Percentiles rank a stretch among this genome's conserved stretches.
Evolutionary conservation across 2,113 vertebrate genomes (phyloP).

Genomic region (Microcebus griseorufus): DNA sequence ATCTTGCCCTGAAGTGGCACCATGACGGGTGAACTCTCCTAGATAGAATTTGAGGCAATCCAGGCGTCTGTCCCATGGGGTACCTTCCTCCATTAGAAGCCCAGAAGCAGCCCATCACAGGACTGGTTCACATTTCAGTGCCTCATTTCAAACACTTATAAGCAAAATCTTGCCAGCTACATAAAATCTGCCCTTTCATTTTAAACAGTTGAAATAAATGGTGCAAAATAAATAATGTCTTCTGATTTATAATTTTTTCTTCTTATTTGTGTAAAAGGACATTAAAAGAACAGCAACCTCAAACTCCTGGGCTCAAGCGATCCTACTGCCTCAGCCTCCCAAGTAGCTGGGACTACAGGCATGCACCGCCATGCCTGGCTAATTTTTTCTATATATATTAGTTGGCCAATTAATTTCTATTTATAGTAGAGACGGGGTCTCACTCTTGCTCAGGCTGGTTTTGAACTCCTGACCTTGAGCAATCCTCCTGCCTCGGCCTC

Average conservation of each 20-base stretch:
- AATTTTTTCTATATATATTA: too few relatives aligned
- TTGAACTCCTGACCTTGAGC: too few relatives aligned
- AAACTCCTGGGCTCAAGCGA: too few relatives aligned
- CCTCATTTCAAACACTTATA: conserved; percentile 1
- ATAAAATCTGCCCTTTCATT: background rate
- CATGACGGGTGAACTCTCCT: background rate
- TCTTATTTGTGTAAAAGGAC: background rate
- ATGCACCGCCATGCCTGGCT: too few relatives aligned
- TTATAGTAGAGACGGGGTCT: too few relatives aligned
- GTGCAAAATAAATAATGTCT: conserved; percentile 11
- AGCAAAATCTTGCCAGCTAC: conserved; percentile 9
- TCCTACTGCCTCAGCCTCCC: too few relatives aligned
- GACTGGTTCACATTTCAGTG: background rate
- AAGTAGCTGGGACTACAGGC: too few relatives aligned
- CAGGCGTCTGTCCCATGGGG: background rate
- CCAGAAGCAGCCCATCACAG: background rate
- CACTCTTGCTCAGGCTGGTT: too few relatives aligned
- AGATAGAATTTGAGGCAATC: background rate
- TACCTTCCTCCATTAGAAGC: background rate
- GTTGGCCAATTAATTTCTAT: too few relatives aligned
- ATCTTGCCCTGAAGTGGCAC: background rate
- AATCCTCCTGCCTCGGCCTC: too few relatives aligned
- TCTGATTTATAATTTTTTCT: background rate
- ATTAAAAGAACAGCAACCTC: background rate
- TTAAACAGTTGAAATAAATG: conserved; percentile 27